Percentiles rank a stretch among this genome's conserved stretches.
These are phyloP conservation scores for Dallia pectoralis DNA, from an alignment of 2,797 vertebrate species.

Conservation along the genomic window DNA sequence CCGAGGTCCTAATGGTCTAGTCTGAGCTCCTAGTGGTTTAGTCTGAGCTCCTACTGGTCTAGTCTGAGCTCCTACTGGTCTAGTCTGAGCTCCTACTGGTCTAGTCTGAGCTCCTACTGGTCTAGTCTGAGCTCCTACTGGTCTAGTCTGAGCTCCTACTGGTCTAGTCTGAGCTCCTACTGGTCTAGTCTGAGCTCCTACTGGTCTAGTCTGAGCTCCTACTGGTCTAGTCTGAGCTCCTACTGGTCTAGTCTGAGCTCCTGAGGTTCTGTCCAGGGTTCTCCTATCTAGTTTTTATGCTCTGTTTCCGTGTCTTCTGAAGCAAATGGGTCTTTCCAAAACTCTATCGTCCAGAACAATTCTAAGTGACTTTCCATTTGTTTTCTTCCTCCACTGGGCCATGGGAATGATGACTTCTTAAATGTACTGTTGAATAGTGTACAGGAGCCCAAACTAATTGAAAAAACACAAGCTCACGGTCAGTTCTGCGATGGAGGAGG, in stretches of 20 bases:
- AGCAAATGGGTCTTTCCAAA: conserved; percentile 59
- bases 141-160: too few species aligned
- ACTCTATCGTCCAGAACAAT: conserved; percentile 65
- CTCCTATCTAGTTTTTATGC: not conserved
- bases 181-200: too few species aligned
- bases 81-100: too few species aligned
- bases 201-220: too few species aligned
- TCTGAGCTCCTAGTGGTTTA: too few species aligned
- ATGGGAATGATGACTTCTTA: conserved; percentile 86
- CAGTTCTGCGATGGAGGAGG: conserved; percentile 69
- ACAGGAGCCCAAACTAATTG: conserved; percentile 81
- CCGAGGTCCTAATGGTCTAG: too few species aligned
- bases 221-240: not conserved
- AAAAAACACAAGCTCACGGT: conserved; percentile 76
- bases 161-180: too few species aligned
- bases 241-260: not conserved
- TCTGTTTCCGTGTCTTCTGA: conserved; percentile 13
- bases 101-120: too few species aligned
- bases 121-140: too few species aligned
- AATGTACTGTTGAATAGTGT: conserved; percentile 77
- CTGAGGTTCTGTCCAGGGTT: too few species aligned
- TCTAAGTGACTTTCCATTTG: conserved; percentile 91
- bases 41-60: too few species aligned
- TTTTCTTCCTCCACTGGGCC: conserved; percentile 72
- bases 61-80: too few species aligned